phyloP scores from a whole-genome alignment of 2,797 vertebrate genomes.

The Nannoperca australis region DNA sequence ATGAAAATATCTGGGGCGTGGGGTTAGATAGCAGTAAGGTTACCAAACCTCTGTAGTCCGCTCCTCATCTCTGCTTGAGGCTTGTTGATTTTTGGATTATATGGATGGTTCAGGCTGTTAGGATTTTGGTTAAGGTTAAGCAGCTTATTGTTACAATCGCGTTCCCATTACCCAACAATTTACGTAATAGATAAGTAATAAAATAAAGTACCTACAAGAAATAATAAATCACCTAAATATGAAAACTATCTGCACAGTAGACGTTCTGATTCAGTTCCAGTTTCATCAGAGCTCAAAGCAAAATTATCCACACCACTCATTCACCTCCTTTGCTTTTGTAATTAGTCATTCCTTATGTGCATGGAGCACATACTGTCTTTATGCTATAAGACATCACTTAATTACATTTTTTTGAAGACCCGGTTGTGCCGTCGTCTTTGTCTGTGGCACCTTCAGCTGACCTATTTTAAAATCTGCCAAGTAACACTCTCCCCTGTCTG shows the following conservation, averaged over 20 bases:
- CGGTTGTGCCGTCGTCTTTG: not conserved
- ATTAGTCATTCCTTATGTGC: not conserved
- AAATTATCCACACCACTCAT: not conserved
- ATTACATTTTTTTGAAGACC: not conserved
- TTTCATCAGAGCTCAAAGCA: not conserved
- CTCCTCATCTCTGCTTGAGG: not conserved
- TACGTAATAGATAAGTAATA: too few relatives aligned
- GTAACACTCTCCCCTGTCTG: conserved; percentile 16
- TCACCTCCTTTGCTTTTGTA: not conserved
- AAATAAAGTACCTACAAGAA: too few relatives aligned
- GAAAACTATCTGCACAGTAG: not conserved
- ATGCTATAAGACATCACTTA: not conserved
- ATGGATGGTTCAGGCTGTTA: too few relatives aligned
- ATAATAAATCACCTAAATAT: too few relatives aligned
- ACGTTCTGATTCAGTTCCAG: too few relatives aligned
- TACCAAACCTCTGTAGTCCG: not conserved
- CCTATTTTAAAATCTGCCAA: conserved; percentile 45
- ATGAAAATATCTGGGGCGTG: too few relatives aligned
- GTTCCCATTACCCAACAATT: too few relatives aligned
- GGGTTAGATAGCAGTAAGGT: not conserved
- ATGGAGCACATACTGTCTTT: not conserved
- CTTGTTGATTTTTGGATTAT: too few relatives aligned
- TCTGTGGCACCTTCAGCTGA: conserved; percentile 26
- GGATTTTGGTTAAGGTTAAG: too few relatives aligned
- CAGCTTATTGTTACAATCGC: too few relatives aligned